Evolutionary conservation across 1,140 invertebrate genomes (phyloP).

Genomic region (Diprion similis): DNA sequence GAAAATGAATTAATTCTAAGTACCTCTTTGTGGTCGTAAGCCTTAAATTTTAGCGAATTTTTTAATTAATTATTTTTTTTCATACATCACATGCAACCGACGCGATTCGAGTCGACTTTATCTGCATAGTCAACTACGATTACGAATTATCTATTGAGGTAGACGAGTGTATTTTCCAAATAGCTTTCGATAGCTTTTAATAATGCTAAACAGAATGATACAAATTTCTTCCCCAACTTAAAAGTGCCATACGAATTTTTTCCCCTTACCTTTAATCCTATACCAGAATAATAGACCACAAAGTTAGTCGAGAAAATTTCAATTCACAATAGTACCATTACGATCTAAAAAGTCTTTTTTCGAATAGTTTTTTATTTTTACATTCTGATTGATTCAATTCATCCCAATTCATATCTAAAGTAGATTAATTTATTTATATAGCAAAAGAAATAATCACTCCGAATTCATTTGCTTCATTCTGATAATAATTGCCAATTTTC

Average conservation of each 20-base stretch:
- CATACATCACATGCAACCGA: constrained; percentile 48
- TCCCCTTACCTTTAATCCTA: constrained; percentile 14
- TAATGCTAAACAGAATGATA: constrained; percentile 53
- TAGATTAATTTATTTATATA: no score
- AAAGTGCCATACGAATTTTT: constrained; percentile 41
- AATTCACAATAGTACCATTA: constrained; percentile 3
- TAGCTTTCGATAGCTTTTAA: constrained; percentile 55
- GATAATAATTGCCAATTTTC: no score
- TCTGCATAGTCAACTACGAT: constrained; percentile 40
- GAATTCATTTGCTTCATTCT: no score
- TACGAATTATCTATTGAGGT: constrained; percentile 58
- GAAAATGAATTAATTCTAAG: constrained; percentile 44
- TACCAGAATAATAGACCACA: neutral
- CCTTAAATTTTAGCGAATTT: constrained; percentile 47
- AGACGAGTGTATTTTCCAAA: constrained; percentile 62
- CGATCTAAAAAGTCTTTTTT: neutral
- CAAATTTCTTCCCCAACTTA: constrained; percentile 41
- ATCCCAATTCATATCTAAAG: neutral
- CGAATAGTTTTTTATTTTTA: neutral
- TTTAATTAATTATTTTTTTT: constrained; percentile 25
- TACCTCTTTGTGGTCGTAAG: constrained; percentile 40
- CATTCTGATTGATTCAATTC: neutral
- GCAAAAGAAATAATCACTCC: no score
- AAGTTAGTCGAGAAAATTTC: neutral
- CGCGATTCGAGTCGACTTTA: constrained; percentile 32